A percentile compares a stretch with the other conserved stretches of the same genome.
phyloP scores from a whole-genome alignment of 2,797 vertebrate genomes.

The Urocyon cinereoargenteus region DNA sequence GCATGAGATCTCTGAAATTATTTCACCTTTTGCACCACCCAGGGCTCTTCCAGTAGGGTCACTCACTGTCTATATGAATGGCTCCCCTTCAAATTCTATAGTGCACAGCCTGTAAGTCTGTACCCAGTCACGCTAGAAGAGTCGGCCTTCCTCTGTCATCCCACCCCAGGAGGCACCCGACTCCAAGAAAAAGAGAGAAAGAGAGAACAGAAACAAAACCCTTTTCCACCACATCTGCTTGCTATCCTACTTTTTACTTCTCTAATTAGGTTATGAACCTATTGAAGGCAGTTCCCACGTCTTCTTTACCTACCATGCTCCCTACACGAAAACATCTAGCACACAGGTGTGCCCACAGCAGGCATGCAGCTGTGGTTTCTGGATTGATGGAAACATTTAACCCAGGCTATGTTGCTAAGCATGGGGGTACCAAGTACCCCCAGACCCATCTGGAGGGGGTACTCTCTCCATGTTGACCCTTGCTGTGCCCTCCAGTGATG shows the following conservation, averaged over 20 bases:
- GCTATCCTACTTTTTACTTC: neutral
- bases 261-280: neutral
- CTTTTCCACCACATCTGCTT: neutral
- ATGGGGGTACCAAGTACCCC: neutral
- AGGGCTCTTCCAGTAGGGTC: neutral
- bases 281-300: neutral
- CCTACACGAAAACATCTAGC: neutral
- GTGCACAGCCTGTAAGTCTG: neutral
- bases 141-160: neutral
- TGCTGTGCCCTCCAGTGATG: conserved; percentile 5
- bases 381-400: neutral
- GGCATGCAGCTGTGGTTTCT: neutral
- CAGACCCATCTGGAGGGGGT: neutral
- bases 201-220: neutral
- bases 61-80: neutral
- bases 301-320: neutral
- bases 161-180: neutral
- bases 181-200: neutral
- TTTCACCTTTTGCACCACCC: neutral
- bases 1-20: neutral
- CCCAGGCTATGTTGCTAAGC: neutral
- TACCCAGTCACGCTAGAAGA: neutral
- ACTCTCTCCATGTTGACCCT: neutral
- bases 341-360: neutral
- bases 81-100: neutral